Evolutionary conservation across 2,113 vertebrate genomes (phyloP).

Genomic region (Gulo gulo): DNA sequence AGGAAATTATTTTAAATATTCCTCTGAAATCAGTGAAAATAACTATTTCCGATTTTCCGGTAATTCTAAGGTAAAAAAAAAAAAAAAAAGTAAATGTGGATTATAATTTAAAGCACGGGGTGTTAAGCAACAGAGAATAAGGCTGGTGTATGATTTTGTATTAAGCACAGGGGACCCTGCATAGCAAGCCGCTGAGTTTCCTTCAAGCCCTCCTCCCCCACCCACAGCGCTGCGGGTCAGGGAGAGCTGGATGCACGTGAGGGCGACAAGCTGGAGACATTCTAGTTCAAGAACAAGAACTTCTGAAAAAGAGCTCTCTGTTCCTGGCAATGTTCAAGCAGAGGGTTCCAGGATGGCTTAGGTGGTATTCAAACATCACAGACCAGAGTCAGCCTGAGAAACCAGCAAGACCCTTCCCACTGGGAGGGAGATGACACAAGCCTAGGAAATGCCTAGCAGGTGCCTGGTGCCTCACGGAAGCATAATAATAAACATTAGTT

Average conservation of each 20-base stretch:
- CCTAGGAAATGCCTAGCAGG: too few species aligned
- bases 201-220: not conserved
- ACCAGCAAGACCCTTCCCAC: not conserved
- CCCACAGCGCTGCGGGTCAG: fast-evolving
- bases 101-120: not conserved
- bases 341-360: not conserved
- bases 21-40: not conserved
- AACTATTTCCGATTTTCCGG: not conserved
- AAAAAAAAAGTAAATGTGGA: not conserved
- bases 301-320: not conserved
- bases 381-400: not conserved
- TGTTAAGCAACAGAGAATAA: conserved; percentile 14
- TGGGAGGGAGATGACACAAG: not conserved
- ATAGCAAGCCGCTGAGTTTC: not conserved
- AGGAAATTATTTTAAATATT: not conserved
- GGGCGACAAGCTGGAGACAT: not conserved
- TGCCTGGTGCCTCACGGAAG: not conserved
- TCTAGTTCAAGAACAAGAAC: not conserved
- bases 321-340: not conserved
- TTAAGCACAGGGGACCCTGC: not conserved
- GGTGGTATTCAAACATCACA: not conserved
- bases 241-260: not conserved
- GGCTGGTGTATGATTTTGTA: not conserved
- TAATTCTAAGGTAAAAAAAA: not conserved
- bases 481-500: not conserved